Conservation (phyloP, 2,113 vertebrate genomes). For the Crotophaga sulcirostris region DNA sequence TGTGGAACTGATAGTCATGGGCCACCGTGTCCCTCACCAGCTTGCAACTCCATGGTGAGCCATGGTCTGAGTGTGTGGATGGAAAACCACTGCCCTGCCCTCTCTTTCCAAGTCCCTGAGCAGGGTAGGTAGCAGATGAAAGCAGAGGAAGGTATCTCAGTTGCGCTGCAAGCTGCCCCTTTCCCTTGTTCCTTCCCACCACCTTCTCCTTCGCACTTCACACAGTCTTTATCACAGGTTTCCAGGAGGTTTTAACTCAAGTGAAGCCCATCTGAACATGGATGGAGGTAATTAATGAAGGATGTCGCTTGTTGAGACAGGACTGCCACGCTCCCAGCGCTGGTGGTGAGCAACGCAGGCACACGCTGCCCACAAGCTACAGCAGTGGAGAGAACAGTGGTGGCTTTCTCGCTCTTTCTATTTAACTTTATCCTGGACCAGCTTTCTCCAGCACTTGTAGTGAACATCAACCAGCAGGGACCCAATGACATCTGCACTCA, state of each 20-base stretch:
- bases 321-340: background rate
- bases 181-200: background rate
- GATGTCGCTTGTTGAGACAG: background rate
- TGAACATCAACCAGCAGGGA: background rate
- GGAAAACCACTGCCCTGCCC: background rate
- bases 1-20: background rate
- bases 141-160: background rate
- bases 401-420: background rate
- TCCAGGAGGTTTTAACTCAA: background rate
- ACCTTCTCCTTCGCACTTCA: accelerated
- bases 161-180: background rate
- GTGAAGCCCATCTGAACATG: background rate
- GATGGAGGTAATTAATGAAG: background rate
- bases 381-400: accelerated
- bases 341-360: background rate
- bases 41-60: background rate
- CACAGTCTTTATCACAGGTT: background rate
- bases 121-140: background rate
- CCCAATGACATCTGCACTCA: background rate
- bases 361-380: background rate
- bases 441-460: background rate
- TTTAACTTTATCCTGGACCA: background rate
- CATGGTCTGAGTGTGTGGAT: background rate
- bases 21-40: background rate
- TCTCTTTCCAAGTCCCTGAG: background rate